Percentiles rank a stretch among this genome's conserved stretches.
phyloP scores from a whole-genome alignment of 1,140 invertebrate genomes.

The Hetaerina americana region DNA sequence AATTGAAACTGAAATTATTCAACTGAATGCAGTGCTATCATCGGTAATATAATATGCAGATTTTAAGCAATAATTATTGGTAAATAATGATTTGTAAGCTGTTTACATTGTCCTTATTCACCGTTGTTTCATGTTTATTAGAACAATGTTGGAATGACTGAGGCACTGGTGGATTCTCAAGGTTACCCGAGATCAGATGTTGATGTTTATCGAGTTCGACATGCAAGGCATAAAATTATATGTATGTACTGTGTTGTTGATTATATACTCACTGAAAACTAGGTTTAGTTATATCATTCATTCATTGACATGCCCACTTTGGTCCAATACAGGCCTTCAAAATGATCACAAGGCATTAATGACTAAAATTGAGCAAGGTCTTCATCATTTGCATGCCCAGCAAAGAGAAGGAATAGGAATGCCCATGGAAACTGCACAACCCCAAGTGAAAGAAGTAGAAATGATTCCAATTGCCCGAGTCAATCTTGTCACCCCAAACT shows the following conservation, averaged over 20 bases:
- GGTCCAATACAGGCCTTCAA: constrained; percentile 52
- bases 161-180: constrained; percentile 70
- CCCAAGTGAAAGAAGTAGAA: background rate
- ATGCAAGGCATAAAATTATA: constrained; percentile 74
- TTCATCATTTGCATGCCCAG: constrained; percentile 41
- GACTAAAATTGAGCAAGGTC: constrained; percentile 65
- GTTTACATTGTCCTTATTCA: background rate
- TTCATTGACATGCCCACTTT: background rate
- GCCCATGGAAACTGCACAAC: background rate
- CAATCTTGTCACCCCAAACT: constrained; percentile 56
- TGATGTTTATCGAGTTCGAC: constrained; percentile 80
- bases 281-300: background rate
- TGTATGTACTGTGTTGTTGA: constrained; percentile 44
- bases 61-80: background rate
- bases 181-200: constrained; percentile 81
- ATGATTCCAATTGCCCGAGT: constrained; percentile 52
- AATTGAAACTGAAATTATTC: background rate
- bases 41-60: background rate
- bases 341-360: constrained; percentile 83
- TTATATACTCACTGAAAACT: background rate
- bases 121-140: constrained; percentile 26
- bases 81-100: background rate
- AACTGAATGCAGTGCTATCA: background rate
- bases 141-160: constrained; percentile 76
- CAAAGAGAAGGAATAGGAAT: constrained; percentile 12